Conservation (phyloP, 2,797 vertebrate species). For the Enteromius trimaculatus region DNA sequence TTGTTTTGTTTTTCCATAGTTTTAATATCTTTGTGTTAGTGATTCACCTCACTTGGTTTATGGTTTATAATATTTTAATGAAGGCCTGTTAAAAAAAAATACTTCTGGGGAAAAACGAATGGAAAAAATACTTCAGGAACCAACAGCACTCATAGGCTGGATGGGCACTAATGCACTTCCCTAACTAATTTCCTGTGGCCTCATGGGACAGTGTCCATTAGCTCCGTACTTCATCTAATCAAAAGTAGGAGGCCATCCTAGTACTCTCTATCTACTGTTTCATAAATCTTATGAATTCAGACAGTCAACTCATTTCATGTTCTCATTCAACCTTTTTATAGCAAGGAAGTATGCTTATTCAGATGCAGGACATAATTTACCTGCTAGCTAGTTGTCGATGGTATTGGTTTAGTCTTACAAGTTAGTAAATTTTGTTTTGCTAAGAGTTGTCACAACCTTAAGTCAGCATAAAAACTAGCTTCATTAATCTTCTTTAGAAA, state of each 20-base stretch:
- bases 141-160: background rate
- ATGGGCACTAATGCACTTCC: background rate
- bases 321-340: background rate
- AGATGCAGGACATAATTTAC: background rate
- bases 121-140: background rate
- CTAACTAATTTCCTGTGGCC: background rate
- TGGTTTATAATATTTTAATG: background rate
- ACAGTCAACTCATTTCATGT: background rate
- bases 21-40: background rate
- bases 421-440: background rate
- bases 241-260: background rate
- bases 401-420: background rate
- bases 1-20: no score
- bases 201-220: background rate
- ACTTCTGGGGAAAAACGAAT: background rate
- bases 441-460: background rate
- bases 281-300: background rate
- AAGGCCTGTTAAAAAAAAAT: background rate
- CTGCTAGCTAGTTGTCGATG: background rate
- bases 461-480: background rate
- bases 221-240: background rate
- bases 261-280: background rate
- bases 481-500: background rate
- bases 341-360: background rate
- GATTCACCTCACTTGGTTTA: background rate